Evolutionary conservation across 2,113 vertebrate species (phyloP).

Genomic region (Aleadryas rufinucha): DNA sequence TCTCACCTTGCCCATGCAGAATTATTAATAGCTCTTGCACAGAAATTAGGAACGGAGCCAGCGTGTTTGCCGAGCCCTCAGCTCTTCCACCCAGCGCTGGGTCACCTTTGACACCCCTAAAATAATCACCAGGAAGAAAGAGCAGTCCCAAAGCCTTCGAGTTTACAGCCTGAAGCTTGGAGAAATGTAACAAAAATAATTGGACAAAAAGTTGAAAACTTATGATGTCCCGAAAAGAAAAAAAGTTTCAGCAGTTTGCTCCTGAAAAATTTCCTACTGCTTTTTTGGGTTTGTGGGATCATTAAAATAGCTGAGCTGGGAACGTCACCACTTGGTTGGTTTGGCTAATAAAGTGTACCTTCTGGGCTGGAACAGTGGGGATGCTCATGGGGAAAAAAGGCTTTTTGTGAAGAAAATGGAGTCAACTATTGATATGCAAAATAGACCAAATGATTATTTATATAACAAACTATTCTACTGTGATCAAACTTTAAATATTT

Average conservation of each 20-base stretch:
- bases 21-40: not conserved
- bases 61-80: accelerated
- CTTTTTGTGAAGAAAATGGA: slow-evolving; percentile 2
- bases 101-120: not conserved
- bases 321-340: not conserved
- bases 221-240: not conserved
- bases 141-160: not conserved
- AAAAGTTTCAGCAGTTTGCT: slow-evolving; percentile 2
- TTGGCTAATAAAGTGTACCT: slow-evolving; percentile 41
- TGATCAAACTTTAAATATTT: not conserved
- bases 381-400: not conserved
- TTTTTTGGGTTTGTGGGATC: slow-evolving; percentile 49
- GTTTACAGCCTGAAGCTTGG: not conserved
- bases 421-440: slow-evolving; percentile 26
- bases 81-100: not conserved
- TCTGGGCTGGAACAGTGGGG: slow-evolving; percentile 15
- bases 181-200: not conserved
- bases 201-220: not conserved
- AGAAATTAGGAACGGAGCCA: not conserved
- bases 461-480: not conserved
- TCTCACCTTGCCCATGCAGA: not conserved
- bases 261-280: slow-evolving; percentile 25
- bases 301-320: slow-evolving; percentile 58
- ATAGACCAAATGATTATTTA: not conserved
- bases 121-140: not conserved